Evolutionary conservation across 2,113 vertebrate genomes (phyloP).

Genomic region (Tursiops truncatus): DNA sequence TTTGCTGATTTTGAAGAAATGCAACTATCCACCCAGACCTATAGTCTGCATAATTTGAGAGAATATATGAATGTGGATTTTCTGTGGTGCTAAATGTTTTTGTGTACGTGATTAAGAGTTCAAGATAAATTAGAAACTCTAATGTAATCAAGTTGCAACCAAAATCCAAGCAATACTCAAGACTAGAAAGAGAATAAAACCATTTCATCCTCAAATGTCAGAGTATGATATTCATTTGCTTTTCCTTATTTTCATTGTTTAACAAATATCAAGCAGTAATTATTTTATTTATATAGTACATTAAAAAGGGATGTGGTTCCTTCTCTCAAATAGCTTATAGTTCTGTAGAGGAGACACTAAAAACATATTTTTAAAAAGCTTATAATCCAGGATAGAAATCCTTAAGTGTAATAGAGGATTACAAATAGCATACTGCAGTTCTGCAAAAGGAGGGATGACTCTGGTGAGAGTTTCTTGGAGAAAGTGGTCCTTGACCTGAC

Average conservation of each 20-base stretch:
- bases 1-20: conserved; percentile 31
- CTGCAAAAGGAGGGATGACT: background rate
- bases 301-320: background rate
- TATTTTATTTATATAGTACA: conserved; percentile 3
- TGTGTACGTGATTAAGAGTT: background rate
- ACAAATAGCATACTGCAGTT: background rate
- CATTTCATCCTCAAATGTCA: background rate
- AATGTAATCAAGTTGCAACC: background rate
- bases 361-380: background rate
- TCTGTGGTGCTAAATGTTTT: background rate
- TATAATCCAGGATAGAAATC: background rate
- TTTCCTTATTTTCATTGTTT: background rate
- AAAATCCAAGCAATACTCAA: background rate
- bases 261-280: conserved; percentile 19
- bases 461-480: background rate
- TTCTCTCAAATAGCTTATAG: background rate
- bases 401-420: background rate
- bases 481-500: background rate
- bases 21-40: background rate
- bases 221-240: background rate
- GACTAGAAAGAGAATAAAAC: background rate
- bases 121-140: background rate
- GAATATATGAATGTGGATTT: background rate
- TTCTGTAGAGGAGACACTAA: background rate
- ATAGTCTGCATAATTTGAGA: background rate